These are phyloP conservation scores for Dinomys branickii DNA, from an alignment of 2,113 vertebrate genomes.

Conservation along the genomic window DNA sequence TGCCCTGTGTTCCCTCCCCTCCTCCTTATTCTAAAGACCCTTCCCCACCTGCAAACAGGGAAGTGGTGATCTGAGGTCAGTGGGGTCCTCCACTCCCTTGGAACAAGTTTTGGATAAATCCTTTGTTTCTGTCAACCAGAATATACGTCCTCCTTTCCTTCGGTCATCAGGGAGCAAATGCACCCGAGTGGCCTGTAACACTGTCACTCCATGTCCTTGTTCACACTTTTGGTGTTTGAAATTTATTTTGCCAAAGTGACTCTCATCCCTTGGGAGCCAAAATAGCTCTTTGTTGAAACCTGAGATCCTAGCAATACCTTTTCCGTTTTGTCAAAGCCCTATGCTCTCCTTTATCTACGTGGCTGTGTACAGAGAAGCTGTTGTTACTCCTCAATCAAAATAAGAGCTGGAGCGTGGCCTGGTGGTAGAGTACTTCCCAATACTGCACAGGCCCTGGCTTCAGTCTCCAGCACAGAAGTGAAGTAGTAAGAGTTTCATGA, in stretches of 20 bases:
- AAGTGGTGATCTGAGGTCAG: no score
- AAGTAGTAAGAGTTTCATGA: not conserved
- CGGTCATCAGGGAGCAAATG: not conserved
- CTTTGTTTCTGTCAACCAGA: not conserved
- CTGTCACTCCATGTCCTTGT: fast-evolving
- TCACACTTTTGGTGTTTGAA: not conserved
- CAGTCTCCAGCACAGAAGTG: not conserved
- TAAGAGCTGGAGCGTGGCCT: not conserved
- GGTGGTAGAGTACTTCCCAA: not conserved
- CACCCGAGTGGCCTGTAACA: not conserved
- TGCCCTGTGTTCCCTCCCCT: no score
- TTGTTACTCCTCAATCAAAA: not conserved
- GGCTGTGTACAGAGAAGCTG: not conserved
- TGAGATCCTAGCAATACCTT: not conserved
- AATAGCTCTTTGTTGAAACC: not conserved
- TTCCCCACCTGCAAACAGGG: not conserved
- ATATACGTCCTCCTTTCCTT: no score
- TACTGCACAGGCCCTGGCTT: not conserved
- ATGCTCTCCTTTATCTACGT: not conserved
- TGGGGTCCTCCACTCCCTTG: not conserved
- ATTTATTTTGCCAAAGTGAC: not conserved
- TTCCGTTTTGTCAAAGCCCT: not conserved
- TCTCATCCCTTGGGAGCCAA: not conserved
- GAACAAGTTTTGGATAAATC: not conserved
- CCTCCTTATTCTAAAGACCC: no score